Conservation (phyloP, 2,797 vertebrate species). For the Xenopus petersii region DNA sequence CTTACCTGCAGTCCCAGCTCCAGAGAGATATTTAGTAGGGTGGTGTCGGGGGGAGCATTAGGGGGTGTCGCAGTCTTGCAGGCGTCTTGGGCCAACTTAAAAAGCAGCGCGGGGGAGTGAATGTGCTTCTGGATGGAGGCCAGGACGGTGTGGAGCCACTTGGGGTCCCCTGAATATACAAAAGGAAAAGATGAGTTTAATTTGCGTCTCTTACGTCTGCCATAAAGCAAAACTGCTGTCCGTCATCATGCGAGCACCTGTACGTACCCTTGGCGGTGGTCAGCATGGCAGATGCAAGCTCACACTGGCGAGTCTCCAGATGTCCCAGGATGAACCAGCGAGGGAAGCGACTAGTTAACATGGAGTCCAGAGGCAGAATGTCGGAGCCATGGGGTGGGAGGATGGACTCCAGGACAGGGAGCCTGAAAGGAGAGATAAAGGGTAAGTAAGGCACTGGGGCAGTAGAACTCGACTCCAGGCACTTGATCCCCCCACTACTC, state of each 20-base stretch:
- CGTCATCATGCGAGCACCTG: too few species aligned
- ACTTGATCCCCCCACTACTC: too few species aligned
- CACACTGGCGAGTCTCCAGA: conserved; percentile 65
- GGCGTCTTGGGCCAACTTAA: conserved; percentile 65
- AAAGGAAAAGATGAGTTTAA: neutral
- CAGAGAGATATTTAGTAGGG: conserved; percentile 62
- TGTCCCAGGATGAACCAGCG: conserved; percentile 68
- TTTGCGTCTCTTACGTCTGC: too few species aligned
- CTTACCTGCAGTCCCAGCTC: conserved; percentile 64
- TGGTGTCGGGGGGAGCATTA: conserved; percentile 53
- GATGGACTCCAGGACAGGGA: conserved; percentile 28
- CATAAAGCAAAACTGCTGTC: too few species aligned
- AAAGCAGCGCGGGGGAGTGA: conserved; percentile 63
- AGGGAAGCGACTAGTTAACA: conserved; percentile 59
- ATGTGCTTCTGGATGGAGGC: conserved; percentile 65
- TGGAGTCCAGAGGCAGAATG: conserved; percentile 52
- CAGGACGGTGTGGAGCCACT: conserved; percentile 62
- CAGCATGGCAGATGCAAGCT: conserved; percentile 66
- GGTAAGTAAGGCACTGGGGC: too few species aligned
- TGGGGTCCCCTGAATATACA: conserved; percentile 58
- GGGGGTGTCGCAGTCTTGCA: conserved; percentile 64
- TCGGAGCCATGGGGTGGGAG: conserved; percentile 31
- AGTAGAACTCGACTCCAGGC: too few species aligned
- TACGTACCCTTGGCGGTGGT: conserved; percentile 63
- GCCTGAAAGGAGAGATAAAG: conserved; percentile 3